phyloP scores from a whole-genome alignment of 2,888 invertebrate species.

The Pseudococcus longispinus region DNA sequence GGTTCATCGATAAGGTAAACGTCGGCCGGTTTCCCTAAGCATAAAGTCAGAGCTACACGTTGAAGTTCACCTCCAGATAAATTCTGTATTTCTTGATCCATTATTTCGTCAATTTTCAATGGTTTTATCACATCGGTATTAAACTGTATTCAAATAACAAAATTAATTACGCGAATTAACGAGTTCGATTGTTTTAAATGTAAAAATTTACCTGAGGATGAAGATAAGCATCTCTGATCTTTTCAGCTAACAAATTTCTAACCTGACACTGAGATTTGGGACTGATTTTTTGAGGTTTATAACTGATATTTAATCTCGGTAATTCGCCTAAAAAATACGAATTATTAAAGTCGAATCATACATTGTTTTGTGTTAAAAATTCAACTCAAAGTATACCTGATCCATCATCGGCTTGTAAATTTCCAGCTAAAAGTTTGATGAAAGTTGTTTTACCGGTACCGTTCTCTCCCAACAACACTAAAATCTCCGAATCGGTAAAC shows the following conservation, averaged over 20 bases:
- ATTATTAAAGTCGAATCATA: neutral
- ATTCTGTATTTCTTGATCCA: constrained; percentile 98
- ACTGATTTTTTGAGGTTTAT: constrained; percentile 99
- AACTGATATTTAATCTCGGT: constrained; percentile 95
- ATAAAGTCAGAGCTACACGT: constrained; percentile 93
- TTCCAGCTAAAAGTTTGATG: constrained; percentile 97
- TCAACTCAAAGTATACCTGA: constrained; percentile 64
- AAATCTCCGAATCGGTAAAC: constrained; percentile 98
- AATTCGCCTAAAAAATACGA: constrained; percentile 68
- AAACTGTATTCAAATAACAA: constrained; percentile 70
- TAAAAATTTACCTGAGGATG: constrained; percentile 83
- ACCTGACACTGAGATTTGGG: constrained; percentile 93
- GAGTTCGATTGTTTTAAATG: neutral
- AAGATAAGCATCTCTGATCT: constrained; percentile 95
- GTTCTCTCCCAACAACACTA: constrained; percentile 94
- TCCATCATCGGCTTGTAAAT: constrained; percentile 86
- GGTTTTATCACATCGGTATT: constrained; percentile 99
- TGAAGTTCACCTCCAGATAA: constrained; percentile 99
- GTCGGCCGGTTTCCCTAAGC: constrained; percentile 97
- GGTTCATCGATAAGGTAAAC: constrained; percentile 99
- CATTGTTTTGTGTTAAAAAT: neutral
- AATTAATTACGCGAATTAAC: constrained; percentile 12
- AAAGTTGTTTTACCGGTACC: constrained; percentile 99
- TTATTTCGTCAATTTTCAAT: constrained; percentile 93
- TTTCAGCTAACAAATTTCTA: constrained; percentile 90